phyloP scores from a whole-genome alignment of 2,888 invertebrate genomes.

The Drosophila differens region DNA sequence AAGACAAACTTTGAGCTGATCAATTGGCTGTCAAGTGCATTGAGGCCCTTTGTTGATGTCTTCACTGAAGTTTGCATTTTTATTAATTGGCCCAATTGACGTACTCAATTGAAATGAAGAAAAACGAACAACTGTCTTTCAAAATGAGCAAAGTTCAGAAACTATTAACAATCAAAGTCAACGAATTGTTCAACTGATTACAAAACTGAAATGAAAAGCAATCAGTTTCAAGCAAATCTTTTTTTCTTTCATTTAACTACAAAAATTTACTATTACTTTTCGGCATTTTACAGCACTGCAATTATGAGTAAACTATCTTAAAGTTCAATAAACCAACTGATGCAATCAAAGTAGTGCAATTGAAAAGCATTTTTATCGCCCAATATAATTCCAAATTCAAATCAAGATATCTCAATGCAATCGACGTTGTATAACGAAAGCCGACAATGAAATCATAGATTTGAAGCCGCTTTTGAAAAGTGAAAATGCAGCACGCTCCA shows the following conservation, averaged over 20 bases:
- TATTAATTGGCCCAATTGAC: conserved; percentile 11
- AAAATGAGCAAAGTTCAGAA: not conserved
- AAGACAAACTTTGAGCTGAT: conserved; percentile 37
- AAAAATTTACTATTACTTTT: not conserved
- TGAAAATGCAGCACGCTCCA: not conserved
- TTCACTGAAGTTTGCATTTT: conserved; percentile 5
- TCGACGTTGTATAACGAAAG: not conserved
- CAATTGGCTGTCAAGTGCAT: conserved; percentile 22
- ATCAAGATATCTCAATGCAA: not conserved
- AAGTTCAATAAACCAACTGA: not conserved
- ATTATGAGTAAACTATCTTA: not conserved
- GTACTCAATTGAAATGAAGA: conserved; percentile 1
- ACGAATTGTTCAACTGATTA: not conserved
- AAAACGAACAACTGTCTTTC: not conserved
- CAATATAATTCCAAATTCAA: not conserved
- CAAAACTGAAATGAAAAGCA: not conserved
- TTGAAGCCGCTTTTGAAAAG: conserved; percentile 5
- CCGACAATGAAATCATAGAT: not conserved
- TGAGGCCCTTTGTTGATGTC: conserved; percentile 18
- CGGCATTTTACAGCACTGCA: not conserved
- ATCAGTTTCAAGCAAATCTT: not conserved
- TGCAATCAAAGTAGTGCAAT: not conserved
- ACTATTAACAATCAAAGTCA: not conserved
- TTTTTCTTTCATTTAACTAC: not conserved
- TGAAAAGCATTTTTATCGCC: not conserved